Conservation (phyloP, 2,113 vertebrate species). For the Pelobates fuscus region DNA sequence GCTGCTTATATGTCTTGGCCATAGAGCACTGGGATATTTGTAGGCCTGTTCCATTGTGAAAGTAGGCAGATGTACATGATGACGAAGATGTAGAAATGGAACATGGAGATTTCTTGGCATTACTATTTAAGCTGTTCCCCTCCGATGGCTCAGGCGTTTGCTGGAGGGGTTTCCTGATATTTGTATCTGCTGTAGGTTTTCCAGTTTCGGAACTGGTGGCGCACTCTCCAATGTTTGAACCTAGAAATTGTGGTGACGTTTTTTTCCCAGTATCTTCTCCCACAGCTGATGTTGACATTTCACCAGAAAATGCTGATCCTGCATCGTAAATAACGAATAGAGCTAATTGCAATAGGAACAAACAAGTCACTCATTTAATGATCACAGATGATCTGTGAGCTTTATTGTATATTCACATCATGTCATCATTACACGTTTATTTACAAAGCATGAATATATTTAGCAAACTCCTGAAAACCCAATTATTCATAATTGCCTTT, state of each 20-base stretch:
- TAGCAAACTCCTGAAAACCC: too few species aligned
- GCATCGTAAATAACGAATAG: too few species aligned
- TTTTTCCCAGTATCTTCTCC: slow-evolving; percentile 53
- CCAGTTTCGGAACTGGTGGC: slow-evolving; percentile 56
- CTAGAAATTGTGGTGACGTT: slow-evolving; percentile 49
- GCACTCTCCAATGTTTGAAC: slow-evolving; percentile 57
- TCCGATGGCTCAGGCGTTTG: slow-evolving; percentile 56
- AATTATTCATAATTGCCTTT: too few species aligned
- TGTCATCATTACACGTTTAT: too few species aligned
- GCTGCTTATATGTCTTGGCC: slow-evolving; percentile 79
- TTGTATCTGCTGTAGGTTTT: slow-evolving; percentile 55
- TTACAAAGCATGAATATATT: too few species aligned
- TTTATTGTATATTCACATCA: too few species aligned
- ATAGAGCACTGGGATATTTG: slow-evolving; percentile 80
- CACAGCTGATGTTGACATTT: slow-evolving; percentile 54
- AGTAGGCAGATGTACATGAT: slow-evolving; percentile 69
- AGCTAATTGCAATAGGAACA: too few species aligned
- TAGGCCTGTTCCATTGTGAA: slow-evolving; percentile 60
- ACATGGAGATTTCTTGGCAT: slow-evolving; percentile 54
- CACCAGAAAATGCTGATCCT: slow-evolving; percentile 61
- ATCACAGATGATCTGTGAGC: too few species aligned
- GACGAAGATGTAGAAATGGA: slow-evolving; percentile 63
- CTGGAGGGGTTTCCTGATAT: slow-evolving; percentile 57
- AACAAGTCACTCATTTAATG: too few species aligned
- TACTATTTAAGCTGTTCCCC: slow-evolving; percentile 46